phyloP scores from a whole-genome alignment of 2,113 vertebrate species.

The rabbit (Oryctolagus cuniculus) region mOryCun1.1 NC_091439.1:128035501-128036000 shows the following conservation, averaged over 20 bases:
- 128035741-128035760: background rate
- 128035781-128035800: background rate
- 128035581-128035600: conserved; percentile 93
- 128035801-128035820: conserved; percentile 28
- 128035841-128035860: background rate
- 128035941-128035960: no score
- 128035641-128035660: conserved; percentile 91
- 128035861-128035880: background rate
- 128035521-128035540: conserved; percentile 95
- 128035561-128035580: conserved; percentile 93
- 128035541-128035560: conserved; percentile 92
- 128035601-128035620: conserved; percentile 91
- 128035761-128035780: background rate
- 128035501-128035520: conserved; percentile 94
- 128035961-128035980: no score
- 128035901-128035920: conserved; percentile 57
- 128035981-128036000: no score
- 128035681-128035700: background rate
- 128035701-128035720: conserved; percentile 2
- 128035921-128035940: no score
- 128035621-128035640: no score
- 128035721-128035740: conserved; percentile 45
- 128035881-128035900: conserved; percentile 30
- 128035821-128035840: background rate
- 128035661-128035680: conserved; percentile 84